Conservation (phyloP, 2,797 vertebrate genomes). For the Diplodus sargus region DNA sequence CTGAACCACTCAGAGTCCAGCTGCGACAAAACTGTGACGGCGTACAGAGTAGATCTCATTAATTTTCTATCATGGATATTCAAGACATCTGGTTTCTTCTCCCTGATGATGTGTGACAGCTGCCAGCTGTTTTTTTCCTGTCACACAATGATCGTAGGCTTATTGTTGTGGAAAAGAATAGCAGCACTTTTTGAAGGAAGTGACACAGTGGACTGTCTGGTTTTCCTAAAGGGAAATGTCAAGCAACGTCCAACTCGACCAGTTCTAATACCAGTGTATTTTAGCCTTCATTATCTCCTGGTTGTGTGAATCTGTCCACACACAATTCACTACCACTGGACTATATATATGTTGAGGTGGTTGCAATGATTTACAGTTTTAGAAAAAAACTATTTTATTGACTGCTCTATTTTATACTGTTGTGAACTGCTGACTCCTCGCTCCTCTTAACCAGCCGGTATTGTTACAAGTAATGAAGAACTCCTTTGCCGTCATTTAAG, state of each 20-base stretch:
- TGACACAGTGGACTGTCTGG: constrained; percentile 6
- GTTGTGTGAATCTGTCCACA: no score
- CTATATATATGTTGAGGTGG: no score
- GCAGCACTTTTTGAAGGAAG: constrained; percentile 12
- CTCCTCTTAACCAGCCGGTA: no score
- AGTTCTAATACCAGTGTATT: not conserved
- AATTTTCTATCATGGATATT: constrained; percentile 68
- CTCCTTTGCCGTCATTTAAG: not conserved
- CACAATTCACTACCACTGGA: no score
- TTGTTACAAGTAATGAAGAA: no score
- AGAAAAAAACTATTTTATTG: no score
- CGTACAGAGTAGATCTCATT: constrained; percentile 65
- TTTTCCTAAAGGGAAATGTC: constrained; percentile 8
- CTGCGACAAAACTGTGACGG: constrained; percentile 58
- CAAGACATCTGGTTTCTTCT: constrained; percentile 57
- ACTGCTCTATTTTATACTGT: no score
- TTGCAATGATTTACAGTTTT: no score
- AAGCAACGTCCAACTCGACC: not conserved
- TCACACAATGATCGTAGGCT: constrained; percentile 60
- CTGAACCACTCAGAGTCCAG: constrained; percentile 63
- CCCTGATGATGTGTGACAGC: constrained; percentile 73
- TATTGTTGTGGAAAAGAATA: constrained; percentile 32
- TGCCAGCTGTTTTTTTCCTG: constrained; percentile 62
- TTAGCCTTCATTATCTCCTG: not conserved
- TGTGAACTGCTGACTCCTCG: no score